Conservation (phyloP, 1,140 invertebrate species). For the Sarcophaga peregrina region DNA sequence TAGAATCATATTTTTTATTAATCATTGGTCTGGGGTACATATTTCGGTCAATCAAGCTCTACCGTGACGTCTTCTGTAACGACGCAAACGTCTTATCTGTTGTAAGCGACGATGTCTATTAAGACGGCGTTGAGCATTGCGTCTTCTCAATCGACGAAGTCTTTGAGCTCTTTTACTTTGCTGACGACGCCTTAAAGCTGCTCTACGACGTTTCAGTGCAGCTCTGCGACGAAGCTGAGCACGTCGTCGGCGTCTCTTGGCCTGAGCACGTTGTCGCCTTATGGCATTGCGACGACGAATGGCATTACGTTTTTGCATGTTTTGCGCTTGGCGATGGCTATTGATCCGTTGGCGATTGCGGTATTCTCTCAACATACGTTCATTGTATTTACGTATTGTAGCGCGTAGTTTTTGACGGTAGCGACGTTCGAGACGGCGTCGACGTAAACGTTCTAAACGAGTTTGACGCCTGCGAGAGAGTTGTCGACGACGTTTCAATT, state of each 20-base stretch:
- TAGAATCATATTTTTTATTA: no score
- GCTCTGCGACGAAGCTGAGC: neutral
- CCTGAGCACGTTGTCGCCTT: neutral
- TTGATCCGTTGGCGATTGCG: neutral
- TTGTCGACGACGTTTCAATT: constrained; percentile 36
- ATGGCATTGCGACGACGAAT: no score
- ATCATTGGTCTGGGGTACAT: no score
- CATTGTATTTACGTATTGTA: neutral
- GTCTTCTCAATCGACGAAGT: neutral
- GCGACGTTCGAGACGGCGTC: neutral
- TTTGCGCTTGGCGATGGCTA: no score
- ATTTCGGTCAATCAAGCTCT: no score
- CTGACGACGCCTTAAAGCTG: neutral
- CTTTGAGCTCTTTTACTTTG: neutral
- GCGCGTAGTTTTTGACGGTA: neutral
- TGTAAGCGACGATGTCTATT: neutral
- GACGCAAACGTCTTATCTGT: no score
- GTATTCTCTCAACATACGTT: neutral
- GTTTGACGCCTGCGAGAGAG: neutral
- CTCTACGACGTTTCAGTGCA: neutral
- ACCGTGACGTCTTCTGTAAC: no score
- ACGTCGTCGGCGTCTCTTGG: neutral
- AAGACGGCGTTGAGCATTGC: neutral
- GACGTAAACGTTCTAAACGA: constrained; percentile 18
- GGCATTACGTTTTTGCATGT: no score